Conservation (phyloP, 1,140 invertebrate species). For the Hylaeus volcanicus region DNA sequence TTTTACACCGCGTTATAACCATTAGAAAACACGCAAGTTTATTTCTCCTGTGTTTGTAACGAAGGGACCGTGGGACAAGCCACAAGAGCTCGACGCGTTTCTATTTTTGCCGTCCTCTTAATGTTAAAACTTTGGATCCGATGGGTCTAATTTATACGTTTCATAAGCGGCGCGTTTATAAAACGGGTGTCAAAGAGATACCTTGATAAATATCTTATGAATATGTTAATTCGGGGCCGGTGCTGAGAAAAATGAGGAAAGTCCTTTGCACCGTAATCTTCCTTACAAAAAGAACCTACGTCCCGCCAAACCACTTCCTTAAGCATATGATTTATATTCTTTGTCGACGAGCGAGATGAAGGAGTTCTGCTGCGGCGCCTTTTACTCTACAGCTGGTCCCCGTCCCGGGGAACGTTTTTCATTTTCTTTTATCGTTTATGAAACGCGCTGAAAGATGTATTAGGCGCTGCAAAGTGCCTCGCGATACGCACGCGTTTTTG, state of each 20-base stretch:
- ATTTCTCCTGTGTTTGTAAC: too few relatives aligned
- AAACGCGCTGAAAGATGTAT: slow-evolving; percentile 8
- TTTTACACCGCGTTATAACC: too few relatives aligned
- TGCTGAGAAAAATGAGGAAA: slow-evolving; percentile 58
- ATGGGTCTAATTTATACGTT: slow-evolving; percentile 43
- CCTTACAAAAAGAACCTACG: slow-evolving; percentile 54
- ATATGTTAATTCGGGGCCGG: slow-evolving; percentile 58
- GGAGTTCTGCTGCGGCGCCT: slow-evolving; percentile 16
- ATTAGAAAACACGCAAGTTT: too few relatives aligned
- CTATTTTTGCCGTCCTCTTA: too few relatives aligned
- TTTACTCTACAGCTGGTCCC: slow-evolving; percentile 8
- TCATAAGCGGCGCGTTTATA: slow-evolving; percentile 51
- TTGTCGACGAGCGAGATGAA: slow-evolving; percentile 38
- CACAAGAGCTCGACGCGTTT: background rate
- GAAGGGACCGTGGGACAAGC: too few relatives aligned
- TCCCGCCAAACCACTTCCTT: slow-evolving; percentile 45
- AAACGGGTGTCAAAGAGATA: slow-evolving; percentile 61
- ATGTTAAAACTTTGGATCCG: background rate
- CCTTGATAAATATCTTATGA: slow-evolving; percentile 66
- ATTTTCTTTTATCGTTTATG: slow-evolving; percentile 40
- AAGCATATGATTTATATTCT: slow-evolving; percentile 64
- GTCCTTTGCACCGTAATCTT: slow-evolving; percentile 58
- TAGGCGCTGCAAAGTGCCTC: background rate
- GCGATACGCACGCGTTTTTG: slow-evolving; percentile 8
- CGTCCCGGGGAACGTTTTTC: slow-evolving; percentile 22